These are phyloP conservation scores for Phortica magna DNA, from an alignment of 2,888 invertebrate species.

Conservation along the genomic window DNA sequence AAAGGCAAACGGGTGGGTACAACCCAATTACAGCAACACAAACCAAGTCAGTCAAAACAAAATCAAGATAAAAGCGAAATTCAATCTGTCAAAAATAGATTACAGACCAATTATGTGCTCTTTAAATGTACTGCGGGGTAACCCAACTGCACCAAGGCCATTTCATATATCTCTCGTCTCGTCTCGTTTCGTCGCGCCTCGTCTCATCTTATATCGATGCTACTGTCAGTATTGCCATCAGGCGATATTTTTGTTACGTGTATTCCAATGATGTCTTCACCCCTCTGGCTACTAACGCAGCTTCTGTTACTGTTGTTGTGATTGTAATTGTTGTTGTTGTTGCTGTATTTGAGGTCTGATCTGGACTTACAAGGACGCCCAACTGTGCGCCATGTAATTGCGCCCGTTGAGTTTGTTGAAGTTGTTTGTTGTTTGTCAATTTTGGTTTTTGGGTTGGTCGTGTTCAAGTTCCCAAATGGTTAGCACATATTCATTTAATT, in stretches of 20 bases:
- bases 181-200: neutral
- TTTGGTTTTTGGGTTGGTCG: conserved; percentile 44
- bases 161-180: conserved; percentile 2
- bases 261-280: neutral
- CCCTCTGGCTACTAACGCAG: neutral
- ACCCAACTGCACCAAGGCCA: neutral
- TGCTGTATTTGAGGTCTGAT: conserved; percentile 47
- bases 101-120: conserved; percentile 78
- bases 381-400: conserved; percentile 67
- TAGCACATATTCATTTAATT: conserved; percentile 64
- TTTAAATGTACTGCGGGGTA: conserved; percentile 66
- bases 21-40: conserved; percentile 66
- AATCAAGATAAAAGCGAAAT: conserved; percentile 78
- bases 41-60: conserved; percentile 77
- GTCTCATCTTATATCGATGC: neutral
- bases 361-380: conserved; percentile 42
- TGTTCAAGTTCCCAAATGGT: conserved; percentile 13
- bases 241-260: conserved; percentile 57
- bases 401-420: conserved; percentile 54
- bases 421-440: conserved; percentile 21
- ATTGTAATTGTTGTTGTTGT: neutral
- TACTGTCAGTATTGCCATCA: conserved; percentile 65
- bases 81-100: conserved; percentile 79
- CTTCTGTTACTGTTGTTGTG: neutral
- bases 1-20: conserved; percentile 37